Percentiles rank a stretch among this genome's conserved stretches.
Conservation (phyloP, 35 echinoderm and acorn worm species). For the Ophiothrix spiculata region DNA sequence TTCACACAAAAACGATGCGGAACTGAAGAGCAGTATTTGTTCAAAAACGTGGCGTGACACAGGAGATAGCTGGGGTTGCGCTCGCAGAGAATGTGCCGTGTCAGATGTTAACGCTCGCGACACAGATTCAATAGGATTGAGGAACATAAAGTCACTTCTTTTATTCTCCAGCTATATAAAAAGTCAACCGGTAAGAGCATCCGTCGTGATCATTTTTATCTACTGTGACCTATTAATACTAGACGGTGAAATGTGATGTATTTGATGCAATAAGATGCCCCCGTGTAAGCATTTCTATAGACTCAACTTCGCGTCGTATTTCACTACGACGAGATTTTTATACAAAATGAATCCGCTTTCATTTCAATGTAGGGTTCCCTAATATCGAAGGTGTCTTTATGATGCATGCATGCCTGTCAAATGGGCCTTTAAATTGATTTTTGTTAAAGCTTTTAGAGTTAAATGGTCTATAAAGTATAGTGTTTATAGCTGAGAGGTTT, state of each 20-base stretch:
- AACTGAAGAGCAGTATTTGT: not conserved
- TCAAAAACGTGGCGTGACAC: not conserved
- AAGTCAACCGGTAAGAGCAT: not conserved
- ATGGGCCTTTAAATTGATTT: not conserved
- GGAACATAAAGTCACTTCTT: slow-evolving; percentile 9
- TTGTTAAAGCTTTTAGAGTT: not conserved
- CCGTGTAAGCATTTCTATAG: not conserved
- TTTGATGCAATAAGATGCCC: not conserved
- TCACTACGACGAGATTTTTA: not conserved
- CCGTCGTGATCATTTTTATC: not conserved
- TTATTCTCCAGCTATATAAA: not conserved
- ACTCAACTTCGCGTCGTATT: not conserved
- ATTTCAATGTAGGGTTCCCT: not conserved
- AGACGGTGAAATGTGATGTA: not conserved
- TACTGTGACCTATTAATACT: not conserved
- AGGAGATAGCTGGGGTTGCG: not conserved
- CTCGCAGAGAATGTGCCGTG: not conserved
- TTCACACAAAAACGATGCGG: not conserved
- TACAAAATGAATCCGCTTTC: not conserved
- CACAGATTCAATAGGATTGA: not conserved
- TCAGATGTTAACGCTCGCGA: not conserved
- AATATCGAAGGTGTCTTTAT: not conserved
- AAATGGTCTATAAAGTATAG: not conserved
- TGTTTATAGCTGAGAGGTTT: too few relatives aligned
- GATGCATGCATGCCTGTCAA: not conserved